These are phyloP conservation scores for Pharmacophagus antenor DNA, from an alignment of 2,888 invertebrate species.

Conservation along the genomic window DNA sequence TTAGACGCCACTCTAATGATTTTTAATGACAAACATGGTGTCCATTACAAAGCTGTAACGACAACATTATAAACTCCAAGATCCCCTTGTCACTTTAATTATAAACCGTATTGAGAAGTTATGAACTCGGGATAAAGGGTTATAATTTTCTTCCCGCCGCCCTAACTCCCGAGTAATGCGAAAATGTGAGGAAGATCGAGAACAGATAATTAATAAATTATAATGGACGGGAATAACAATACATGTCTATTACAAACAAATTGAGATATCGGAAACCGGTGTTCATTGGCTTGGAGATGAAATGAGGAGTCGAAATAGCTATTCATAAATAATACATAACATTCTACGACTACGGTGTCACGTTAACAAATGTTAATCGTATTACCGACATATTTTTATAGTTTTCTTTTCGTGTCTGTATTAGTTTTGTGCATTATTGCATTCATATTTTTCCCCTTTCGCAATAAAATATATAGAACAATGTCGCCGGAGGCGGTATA, in stretches of 20 bases:
- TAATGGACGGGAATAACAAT: not conserved
- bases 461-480: too few relatives aligned
- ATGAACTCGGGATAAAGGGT: slow-evolving; percentile 26
- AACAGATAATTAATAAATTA: not conserved
- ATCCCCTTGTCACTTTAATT: slow-evolving; percentile 18
- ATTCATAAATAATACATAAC: too few relatives aligned
- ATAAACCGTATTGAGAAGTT: slow-evolving; percentile 25
- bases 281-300: too few relatives aligned
- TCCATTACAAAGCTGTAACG: slow-evolving; percentile 6
- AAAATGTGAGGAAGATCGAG: not conserved
- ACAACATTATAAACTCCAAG: slow-evolving; percentile 14
- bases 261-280: not conserved
- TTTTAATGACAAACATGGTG: not conserved
- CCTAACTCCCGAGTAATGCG: not conserved
- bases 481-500: too few relatives aligned
- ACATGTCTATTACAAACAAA: not conserved
- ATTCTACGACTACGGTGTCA: too few relatives aligned
- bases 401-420: too few relatives aligned
- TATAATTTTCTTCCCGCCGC: slow-evolving; percentile 17
- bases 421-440: too few relatives aligned
- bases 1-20: too few relatives aligned
- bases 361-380: too few relatives aligned
- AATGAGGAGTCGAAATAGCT: too few relatives aligned
- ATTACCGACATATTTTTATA: too few relatives aligned
- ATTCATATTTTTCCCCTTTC: too few relatives aligned